Base-by-base conservation (phyloP, 2,888 invertebrate species). In the Pristionchus mayeri region DNA sequence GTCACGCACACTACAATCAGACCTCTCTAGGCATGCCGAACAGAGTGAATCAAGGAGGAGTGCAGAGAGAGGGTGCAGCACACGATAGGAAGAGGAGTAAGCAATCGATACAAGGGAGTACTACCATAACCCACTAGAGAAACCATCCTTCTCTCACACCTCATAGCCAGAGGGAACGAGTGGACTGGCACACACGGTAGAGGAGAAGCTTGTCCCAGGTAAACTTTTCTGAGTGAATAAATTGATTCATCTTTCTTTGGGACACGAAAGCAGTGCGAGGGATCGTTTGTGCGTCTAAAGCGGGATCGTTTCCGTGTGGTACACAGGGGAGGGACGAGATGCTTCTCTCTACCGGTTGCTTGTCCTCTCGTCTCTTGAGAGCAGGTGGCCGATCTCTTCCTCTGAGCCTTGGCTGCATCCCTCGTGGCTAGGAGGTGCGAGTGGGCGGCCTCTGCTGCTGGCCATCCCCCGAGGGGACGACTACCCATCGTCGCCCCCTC, bases 321-420 rank as follows among this genome's bases (percentile, higher is more conserved):
- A 71, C 40, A 40, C 40, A 71, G 44, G 80, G 52, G 44, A 44
- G 37, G n/a, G 71, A 9, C n/a, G 34, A 34, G 34, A 63, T 71
- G 71, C 71, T 71, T 71, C 40, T 71, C 71, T 71, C 71, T 71
- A 71, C 71, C 71, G 34, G 30, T 34, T 24, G 40, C 30, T 40
- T n/a, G 37, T 71, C 71, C 71, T 40, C 71, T 71, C 44, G 40
- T 71, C n/a, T 71, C 71, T 18, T 44, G n/a, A 7, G 16, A 21
- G 34, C 57, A 30, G 27, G 81, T 82, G 27, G 81, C 81, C 3
- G 63, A 63, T 57, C 81, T 60, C 81, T 82, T 82, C 13, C 81
- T 40, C 27, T 78, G 48, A 30, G 81, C 81, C 34, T 27, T 63
- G 13, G 44, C 81, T n/a, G 78, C 78, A 44, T 63, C 63, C 21